Percentiles rank a stretch among this genome's conserved stretches.
These are phyloP conservation scores for Noctua comes DNA, from an alignment of 2,888 invertebrate genomes.

Conservation along the genomic window DNA sequence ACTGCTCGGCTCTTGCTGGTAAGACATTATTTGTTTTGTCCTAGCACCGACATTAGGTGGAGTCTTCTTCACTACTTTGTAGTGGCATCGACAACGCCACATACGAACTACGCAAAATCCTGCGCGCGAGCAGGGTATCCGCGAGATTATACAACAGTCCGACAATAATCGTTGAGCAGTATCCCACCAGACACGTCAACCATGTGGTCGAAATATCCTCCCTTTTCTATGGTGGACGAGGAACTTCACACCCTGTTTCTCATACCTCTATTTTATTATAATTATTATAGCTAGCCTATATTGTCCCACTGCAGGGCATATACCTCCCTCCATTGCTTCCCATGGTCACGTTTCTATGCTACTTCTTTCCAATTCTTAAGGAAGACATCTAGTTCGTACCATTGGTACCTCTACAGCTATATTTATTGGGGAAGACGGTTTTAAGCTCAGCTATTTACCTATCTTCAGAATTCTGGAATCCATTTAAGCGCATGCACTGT, in stretches of 20 bases:
- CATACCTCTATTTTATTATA: not conserved
- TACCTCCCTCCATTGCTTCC: no score
- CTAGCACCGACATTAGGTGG: not conserved
- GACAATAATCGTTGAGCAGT: not conserved
- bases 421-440: not conserved
- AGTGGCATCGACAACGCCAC: not conserved
- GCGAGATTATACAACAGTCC: not conserved
- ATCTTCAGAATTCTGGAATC: not conserved
- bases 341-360: no score
- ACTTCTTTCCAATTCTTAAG: no score
- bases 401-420: not conserved
- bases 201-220: not conserved
- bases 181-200: not conserved
- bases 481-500: no score
- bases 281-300: no score
- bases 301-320: no score
- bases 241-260: not conserved
- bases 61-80: not conserved
- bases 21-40: not conserved
- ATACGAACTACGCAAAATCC: not conserved
- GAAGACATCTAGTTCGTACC: no score
- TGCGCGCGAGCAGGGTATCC: not conserved
- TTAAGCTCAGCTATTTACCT: not conserved
- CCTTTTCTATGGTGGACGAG: not conserved
- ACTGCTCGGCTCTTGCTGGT: constrained; percentile 96